phyloP scores from a whole-genome alignment of 2,888 invertebrate genomes.

The Himalopsyche japonica region DNA sequence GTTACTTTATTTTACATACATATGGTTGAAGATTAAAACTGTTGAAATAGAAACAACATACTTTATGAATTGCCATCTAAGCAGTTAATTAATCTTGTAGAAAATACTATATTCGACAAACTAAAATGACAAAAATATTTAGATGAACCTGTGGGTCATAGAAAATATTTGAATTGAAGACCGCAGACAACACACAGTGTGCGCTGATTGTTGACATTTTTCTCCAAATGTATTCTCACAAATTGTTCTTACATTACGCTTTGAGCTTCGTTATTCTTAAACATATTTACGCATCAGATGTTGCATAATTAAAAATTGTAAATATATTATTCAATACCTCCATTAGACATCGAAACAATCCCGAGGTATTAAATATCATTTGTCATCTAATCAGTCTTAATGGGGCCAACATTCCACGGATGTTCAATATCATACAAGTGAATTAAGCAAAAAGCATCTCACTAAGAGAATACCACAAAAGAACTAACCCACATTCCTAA shows the following conservation, averaged over 20 bases:
- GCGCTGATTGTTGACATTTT: constrained; percentile 22
- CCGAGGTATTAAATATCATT: background rate
- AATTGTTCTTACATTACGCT: background rate
- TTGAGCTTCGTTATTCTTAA: background rate
- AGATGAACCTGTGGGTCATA: no score
- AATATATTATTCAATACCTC: background rate
- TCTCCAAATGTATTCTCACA: constrained; percentile 20
- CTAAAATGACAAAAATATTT: no score
- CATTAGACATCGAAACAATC: background rate
- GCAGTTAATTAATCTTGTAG: background rate
- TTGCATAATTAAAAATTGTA: background rate
- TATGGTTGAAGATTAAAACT: background rate
- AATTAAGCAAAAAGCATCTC: background rate
- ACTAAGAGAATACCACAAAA: background rate
- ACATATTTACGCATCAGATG: background rate
- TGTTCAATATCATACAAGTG: background rate
- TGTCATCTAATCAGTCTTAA: background rate
- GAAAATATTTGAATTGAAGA: background rate
- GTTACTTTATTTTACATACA: background rate
- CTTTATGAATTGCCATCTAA: background rate
- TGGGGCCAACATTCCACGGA: background rate
- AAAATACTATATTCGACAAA: no score
- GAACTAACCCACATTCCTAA: background rate
- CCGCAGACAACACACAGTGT: background rate
- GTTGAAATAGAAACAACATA: background rate